Conservation (phyloP, 2,888 invertebrate species). For the Trilocha varians region DNA sequence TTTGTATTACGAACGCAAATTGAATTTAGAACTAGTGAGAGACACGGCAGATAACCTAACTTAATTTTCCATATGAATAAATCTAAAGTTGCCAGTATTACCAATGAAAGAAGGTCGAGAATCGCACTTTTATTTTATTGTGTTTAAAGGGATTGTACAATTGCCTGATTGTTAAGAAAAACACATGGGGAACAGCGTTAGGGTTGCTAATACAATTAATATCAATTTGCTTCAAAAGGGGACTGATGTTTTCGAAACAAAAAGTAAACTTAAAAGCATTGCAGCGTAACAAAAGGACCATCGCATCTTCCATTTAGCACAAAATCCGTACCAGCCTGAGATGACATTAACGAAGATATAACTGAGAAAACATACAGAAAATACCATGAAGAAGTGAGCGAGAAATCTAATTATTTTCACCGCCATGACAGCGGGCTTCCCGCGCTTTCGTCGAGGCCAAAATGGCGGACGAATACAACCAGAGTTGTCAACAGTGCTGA, state of each 20-base stretch:
- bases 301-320: slow-evolving; percentile 12
- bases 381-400: slow-evolving; percentile 43
- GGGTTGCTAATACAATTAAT: slow-evolving; percentile 66
- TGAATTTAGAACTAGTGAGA: slow-evolving; percentile 53
- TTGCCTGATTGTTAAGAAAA: slow-evolving; percentile 64
- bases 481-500: slow-evolving; percentile 48
- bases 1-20: slow-evolving; percentile 57
- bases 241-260: slow-evolving; percentile 17
- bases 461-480: slow-evolving; percentile 51
- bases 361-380: slow-evolving; percentile 67
- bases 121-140: slow-evolving; percentile 22
- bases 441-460: slow-evolving; percentile 51
- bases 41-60: slow-evolving; percentile 36
- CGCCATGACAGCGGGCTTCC: slow-evolving; percentile 60
- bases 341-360: slow-evolving; percentile 52
- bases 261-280: not conserved
- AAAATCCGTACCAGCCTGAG: slow-evolving; percentile 21
- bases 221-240: slow-evolving; percentile 57
- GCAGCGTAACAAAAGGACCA: not conserved
- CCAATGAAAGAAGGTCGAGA: slow-evolving; percentile 21
- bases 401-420: slow-evolving; percentile 67
- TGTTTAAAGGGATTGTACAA: slow-evolving; percentile 32
- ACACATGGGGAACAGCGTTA: slow-evolving; percentile 59
- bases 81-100: slow-evolving; percentile 25
- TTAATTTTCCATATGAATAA: slow-evolving; percentile 29